Evolutionary conservation across 2,888 invertebrate genomes (phyloP), one percentile per base, ranked within the genome.

Genomic region (Bombylius major): DNA sequence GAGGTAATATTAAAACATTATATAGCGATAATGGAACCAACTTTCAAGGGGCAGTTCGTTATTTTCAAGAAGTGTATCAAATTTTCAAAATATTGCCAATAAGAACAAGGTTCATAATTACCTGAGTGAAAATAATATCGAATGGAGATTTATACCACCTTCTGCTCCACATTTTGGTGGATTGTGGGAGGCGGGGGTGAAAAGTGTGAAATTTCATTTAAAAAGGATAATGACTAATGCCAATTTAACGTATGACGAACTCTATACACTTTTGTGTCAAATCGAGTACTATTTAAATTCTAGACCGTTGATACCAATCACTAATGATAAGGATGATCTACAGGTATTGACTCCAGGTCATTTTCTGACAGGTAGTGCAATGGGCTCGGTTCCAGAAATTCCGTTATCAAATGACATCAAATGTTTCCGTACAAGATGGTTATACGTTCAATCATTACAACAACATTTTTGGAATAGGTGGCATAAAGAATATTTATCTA

Each of bases 231-330:
- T 69, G 5, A 65, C 65, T 1, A 59, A 62, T 4, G 33, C 59
- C 12, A 60, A 51, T 5, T 47, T 65, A 4, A 69, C 65, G 1
- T 66, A 59, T 50, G 66, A 70, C 54, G 67, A 72, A 51, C 56
- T 69, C 12, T 53, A 59, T 13, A 70, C 68, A 3, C 13, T 66
- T 5, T 23, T 66, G 14, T 62, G 61, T 33, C 67, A 67, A 60
- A 65, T 69, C 36, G 68, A 69, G 59, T 63, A 65, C 0, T 61
- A 65, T n/a, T 52, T 69, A 0, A 69, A 70, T 53, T 68, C 66
- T 4, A 56, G 69, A 9, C 67, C 69, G 12, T 45, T 69, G 5
- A 61, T 60, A 50, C 52, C 58, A 0, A 58, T 61, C 11, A 59
- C 61, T 52, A 58, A 61, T 42, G 60, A 62, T 55, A 44, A 53